These are phyloP conservation scores for Perognathus longimembris DNA, from an alignment of 2,113 vertebrate genomes.

Conservation along the genomic window DNA sequence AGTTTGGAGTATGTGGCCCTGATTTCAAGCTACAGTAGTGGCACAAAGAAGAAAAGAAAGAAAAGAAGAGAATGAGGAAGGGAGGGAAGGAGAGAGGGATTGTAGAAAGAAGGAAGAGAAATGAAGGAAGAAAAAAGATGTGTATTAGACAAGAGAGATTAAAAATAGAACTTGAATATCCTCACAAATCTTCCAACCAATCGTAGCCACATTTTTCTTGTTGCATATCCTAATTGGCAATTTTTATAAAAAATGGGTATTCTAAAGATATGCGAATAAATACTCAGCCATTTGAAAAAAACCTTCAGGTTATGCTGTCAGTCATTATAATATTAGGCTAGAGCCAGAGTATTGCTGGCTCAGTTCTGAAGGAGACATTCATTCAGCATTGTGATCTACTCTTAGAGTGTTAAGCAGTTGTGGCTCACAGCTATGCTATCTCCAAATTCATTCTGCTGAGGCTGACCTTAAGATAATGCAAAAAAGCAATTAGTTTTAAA, in stretches of 20 bases:
- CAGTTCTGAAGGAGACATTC: not conserved
- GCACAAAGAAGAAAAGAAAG: no score
- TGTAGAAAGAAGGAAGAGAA: no score
- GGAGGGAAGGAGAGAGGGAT: no score
- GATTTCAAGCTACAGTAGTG: no score
- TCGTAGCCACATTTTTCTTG: not conserved
- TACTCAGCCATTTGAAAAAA: conserved; percentile 18
- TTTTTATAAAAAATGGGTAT: not conserved
- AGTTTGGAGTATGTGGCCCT: no score
- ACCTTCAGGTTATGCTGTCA: conserved; percentile 7
- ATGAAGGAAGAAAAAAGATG: no score
- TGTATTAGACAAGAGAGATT: not conserved
- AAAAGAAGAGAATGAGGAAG: no score
- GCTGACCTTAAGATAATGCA: conserved; percentile 75
- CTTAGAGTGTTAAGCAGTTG: conserved; percentile 36
- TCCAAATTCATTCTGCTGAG: conserved; percentile 54
- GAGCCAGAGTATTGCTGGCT: not conserved
- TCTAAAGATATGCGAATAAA: conserved; percentile 42
- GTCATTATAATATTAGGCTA: conserved; percentile 1
- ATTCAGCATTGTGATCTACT: not conserved
- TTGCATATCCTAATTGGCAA: not conserved
- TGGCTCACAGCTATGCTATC: conserved; percentile 11
- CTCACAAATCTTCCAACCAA: not conserved
- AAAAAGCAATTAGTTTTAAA: conserved; percentile 81
- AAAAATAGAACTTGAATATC: not conserved